phyloP scores from a whole-genome alignment of 1,140 invertebrate genomes.

The Lanistes nyassanus region DNA sequence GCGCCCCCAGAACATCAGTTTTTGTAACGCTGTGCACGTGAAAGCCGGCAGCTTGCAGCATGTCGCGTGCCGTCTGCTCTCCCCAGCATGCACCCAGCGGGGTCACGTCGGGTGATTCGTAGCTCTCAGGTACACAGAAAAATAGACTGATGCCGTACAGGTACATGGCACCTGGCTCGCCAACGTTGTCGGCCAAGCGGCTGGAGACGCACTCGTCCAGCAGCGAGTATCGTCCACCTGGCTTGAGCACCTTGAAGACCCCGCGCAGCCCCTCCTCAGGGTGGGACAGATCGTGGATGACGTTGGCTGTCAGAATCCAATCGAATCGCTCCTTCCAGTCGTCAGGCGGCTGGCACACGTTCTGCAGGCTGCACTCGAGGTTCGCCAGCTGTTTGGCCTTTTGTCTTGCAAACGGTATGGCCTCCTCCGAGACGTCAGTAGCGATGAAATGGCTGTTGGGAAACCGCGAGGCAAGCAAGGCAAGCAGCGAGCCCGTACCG shows the following conservation, averaged over 20 bases:
- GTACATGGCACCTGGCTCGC: neutral
- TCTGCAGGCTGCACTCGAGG: no score
- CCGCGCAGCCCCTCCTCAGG: conserved; percentile 3
- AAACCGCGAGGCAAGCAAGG: no score
- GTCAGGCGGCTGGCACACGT: no score
- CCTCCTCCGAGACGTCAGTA: no score
- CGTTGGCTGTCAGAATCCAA: no score
- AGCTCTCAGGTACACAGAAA: conserved; percentile 16
- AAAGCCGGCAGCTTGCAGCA: conserved; percentile 2
- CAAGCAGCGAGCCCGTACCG: no score
- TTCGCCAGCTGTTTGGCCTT: no score
- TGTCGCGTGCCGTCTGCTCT: neutral
- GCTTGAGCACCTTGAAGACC: conserved; percentile 3
- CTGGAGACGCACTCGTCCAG: conserved; percentile 6
- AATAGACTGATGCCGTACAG: conserved; percentile 15
- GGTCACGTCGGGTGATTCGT: conserved; percentile 7
- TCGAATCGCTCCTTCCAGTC: no score
- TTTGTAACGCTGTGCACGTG: neutral
- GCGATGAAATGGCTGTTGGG: no score
- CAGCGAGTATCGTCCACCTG: conserved; percentile 10
- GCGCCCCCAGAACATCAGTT: neutral
- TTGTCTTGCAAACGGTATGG: no score
- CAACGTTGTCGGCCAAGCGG: conserved; percentile 1
- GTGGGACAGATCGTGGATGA: conserved; percentile 19
- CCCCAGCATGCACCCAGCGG: conserved; percentile 22